Conservation (phyloP, 35 echinoderm and acorn worm genomes). For the Chiridota heheva region DNA sequence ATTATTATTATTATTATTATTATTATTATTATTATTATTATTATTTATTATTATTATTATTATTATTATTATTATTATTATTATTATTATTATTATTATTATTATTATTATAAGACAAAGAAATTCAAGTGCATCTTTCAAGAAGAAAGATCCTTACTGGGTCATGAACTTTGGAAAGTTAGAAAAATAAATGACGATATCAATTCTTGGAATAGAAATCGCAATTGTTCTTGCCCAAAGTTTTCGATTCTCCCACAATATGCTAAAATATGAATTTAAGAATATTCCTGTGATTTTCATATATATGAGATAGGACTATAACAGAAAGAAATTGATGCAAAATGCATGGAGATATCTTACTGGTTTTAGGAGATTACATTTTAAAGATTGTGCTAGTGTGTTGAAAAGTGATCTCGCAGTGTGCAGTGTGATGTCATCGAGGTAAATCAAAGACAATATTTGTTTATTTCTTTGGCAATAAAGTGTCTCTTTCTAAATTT, state of each 20-base stretch:
- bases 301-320: too few species aligned
- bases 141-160: background rate
- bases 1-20: background rate
- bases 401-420: too few species aligned
- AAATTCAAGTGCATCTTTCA: background rate
- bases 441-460: too few species aligned
- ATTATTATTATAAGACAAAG: too few species aligned
- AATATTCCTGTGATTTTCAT: background rate
- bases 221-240: background rate
- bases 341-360: too few species aligned
- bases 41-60: background rate
- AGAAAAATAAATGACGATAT: background rate
- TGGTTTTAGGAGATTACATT: too few species aligned
- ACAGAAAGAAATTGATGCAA: too few species aligned
- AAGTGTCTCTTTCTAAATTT: too few species aligned
- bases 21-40: background rate
- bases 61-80: background rate
- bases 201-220: background rate
- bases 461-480: too few species aligned
- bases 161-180: background rate
- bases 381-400: too few species aligned
- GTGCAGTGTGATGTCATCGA: too few species aligned
- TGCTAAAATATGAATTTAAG: background rate
- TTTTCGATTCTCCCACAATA: background rate
- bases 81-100: slow-evolving; percentile 5